Evolutionary conservation across 2,888 invertebrate genomes (phyloP).

Genomic region (Trilocha varians): DNA sequence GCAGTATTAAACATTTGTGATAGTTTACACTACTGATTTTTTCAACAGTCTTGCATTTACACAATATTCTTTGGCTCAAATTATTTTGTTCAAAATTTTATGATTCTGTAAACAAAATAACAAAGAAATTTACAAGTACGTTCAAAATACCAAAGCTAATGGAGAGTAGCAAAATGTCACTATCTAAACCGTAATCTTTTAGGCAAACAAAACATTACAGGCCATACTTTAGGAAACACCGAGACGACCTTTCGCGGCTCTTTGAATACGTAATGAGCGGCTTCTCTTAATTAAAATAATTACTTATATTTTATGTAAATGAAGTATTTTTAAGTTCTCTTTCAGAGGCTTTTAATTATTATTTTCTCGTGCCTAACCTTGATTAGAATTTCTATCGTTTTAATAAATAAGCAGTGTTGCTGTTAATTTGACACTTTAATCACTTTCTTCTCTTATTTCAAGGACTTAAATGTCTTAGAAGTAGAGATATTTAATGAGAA

Average conservation of each 20-base stretch:
- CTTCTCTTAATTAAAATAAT: slow-evolving; percentile 40
- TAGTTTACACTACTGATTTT: too few relatives aligned
- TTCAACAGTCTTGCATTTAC: too few relatives aligned
- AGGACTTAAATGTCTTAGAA: too few relatives aligned
- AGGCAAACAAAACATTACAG: slow-evolving; percentile 38
- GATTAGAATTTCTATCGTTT: not conserved
- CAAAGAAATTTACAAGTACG: too few relatives aligned
- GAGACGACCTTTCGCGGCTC: slow-evolving; percentile 26
- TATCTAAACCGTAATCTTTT: slow-evolving; percentile 30
- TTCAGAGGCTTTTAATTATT: not conserved
- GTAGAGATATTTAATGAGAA: too few relatives aligned
- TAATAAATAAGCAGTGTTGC: not conserved
- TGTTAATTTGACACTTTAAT: not conserved
- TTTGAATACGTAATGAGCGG: slow-evolving; percentile 45
- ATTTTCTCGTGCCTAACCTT: not conserved
- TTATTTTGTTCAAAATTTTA: too few relatives aligned
- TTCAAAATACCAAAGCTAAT: not conserved
- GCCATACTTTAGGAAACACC: slow-evolving; percentile 31
- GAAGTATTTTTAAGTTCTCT: not conserved
- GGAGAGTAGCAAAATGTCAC: slow-evolving; percentile 23
- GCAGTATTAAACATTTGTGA: too few relatives aligned
- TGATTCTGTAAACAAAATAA: too few relatives aligned
- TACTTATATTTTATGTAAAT: slow-evolving; percentile 20
- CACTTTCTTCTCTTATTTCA: not conserved
- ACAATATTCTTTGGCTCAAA: too few relatives aligned